A percentile compares a stretch with the other conserved stretches of the same genome.
Conservation (phyloP, 1,140 invertebrate genomes). For the Papilio helenus region DNA sequence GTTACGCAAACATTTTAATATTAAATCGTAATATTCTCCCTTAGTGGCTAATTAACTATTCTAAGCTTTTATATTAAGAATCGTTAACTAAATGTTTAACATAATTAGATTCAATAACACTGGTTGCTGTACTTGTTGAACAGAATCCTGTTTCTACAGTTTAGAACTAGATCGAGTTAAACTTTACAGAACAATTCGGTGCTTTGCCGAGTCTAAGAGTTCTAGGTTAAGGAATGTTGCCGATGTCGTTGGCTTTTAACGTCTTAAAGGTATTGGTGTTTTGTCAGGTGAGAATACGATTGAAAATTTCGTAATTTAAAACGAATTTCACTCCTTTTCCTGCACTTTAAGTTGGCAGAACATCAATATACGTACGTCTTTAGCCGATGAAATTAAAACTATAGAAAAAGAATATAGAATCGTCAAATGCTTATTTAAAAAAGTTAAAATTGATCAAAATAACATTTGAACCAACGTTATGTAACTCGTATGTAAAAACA, state of each 20-base stretch:
- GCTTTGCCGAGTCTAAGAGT: neutral
- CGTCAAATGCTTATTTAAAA: no score
- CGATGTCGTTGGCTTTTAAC: neutral
- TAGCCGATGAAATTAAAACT: no score
- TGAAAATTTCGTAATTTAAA: neutral
- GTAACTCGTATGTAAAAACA: neutral
- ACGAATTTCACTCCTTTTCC: neutral
- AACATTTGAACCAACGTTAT: neutral
- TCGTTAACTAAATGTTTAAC: no score
- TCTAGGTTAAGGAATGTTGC: neutral
- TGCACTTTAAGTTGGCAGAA: neutral
- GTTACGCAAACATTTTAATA: no score
- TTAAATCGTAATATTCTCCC: no score
- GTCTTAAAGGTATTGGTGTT: neutral
- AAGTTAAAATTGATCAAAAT: neutral
- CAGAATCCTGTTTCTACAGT: neutral
- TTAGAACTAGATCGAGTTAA: constrained; percentile 6
- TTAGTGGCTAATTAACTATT: neutral
- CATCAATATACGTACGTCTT: neutral
- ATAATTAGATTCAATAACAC: constrained; percentile 7
- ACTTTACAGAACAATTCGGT: constrained; percentile 12
- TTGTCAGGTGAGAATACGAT: neutral
- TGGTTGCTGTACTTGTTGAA: constrained; percentile 30
- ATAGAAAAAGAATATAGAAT: no score
- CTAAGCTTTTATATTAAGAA: no score